Evolutionary conservation across 2,797 vertebrate genomes (phyloP), one percentile per base, ranked within the genome.

Genomic region (Ataeniobius toweri): DNA sequence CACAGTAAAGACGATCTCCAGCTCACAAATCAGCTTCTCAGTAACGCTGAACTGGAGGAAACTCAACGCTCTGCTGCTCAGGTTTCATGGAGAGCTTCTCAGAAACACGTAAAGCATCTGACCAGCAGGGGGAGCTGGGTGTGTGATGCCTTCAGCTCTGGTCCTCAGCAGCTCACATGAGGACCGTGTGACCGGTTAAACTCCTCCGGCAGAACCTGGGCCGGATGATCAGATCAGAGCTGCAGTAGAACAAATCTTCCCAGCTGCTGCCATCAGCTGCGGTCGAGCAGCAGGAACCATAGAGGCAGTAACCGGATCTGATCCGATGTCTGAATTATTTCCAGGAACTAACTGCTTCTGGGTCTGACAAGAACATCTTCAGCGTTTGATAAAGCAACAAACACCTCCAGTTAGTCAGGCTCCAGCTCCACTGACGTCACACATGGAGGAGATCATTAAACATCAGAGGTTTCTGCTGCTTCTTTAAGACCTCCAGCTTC

Each of bases 151-250:
- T 72, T 70, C 65, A 31, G 31, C 31, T 31, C 31, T 31, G 31
- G 31, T 31, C 31, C 31, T 31, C 31, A 7, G 76, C 12, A 0
- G 24, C 81, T 89, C 91, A 93, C 89, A 89, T 89, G 91, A 88
- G 10, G 72, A 69, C 5, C 90, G 89, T 88, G 89, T 93, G 92
- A 92, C 77, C 7, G n/a, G 4, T 77, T 50, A 69, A 51, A 73
- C 50, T 58, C 46, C 69, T 48, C 0, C 12, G 67, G 46, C 31
- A 63, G 59, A 65, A 18, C 61, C n/a, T 12, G 14, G 59, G 51
- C 51, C 20, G 53, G 53, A 9, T 53, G 14, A 16, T 20, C 51
- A 53, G 28, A 18, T 36, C 59, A 63, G 59, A 4, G 59, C 59
- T 31, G 59, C 59, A 31, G 26, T 10, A 31, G 26, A 7, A 31